phyloP scores from a whole-genome alignment of 1,140 invertebrate species.

The Monomorium pharaonis region DNA sequence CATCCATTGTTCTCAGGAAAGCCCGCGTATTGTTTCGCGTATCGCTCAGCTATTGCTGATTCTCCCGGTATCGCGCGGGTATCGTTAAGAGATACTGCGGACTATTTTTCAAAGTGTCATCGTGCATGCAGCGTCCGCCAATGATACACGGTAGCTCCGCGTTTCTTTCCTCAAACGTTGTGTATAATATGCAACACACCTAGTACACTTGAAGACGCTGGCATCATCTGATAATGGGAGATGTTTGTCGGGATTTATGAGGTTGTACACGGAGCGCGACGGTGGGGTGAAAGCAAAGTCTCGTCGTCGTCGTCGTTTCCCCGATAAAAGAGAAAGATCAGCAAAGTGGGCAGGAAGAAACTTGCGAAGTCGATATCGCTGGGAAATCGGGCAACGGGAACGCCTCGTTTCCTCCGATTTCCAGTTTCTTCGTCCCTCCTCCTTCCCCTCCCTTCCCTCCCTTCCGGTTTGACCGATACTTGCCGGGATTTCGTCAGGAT shows the following conservation, averaged over 20 bases:
- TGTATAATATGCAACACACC: not conserved
- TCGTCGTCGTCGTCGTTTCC: not conserved
- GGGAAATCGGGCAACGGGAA: conserved; percentile 6
- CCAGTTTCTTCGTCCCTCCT: not conserved
- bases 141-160: conserved; percentile 10
- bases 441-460: not conserved
- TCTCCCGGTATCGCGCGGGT: not conserved
- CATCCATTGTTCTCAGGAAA: conserved; percentile 1
- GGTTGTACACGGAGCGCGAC: not conserved
- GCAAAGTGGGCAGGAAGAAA: conserved; percentile 25
- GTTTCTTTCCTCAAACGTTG: not conserved
- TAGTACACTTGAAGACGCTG: not conserved
- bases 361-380: conserved; percentile 33
- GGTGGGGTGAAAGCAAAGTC: not conserved
- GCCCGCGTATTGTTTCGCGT: conserved; percentile 9
- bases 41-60: not conserved
- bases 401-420: conserved; percentile 10
- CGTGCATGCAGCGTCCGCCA: not conserved
- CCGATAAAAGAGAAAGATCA: conserved; percentile 37
- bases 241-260: conserved; percentile 45
- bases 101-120: conserved; percentile 36
- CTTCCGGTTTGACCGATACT: not conserved
- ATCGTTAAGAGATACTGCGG: not conserved
- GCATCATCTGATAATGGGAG: conserved; percentile 41
- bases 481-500: not conserved